Base-by-base conservation (phyloP, 2,797 vertebrate species). In the Halcyon leucocephala region DNA sequence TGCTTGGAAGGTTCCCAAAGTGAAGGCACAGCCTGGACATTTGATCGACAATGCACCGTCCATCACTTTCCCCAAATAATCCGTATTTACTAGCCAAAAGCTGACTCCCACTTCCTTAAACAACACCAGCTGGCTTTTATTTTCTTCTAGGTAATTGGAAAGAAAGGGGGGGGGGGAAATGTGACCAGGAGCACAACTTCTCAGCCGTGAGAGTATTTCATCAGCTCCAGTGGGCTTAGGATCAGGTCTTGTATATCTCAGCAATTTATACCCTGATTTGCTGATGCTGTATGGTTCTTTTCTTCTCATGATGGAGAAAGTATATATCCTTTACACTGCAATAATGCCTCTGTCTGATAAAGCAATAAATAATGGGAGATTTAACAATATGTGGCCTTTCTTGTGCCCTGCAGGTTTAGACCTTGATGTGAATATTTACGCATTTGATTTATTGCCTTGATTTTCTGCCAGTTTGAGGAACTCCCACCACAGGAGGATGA, bases 301-400 rank as follows among this genome's bases (percentile, higher is more conserved):
- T 33, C 28, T 89, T 57, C 62, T 79, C 22, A 10, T n/a, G 51
- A 74, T 35, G 35, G n/a, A 35, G 19, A 64, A 86, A 35, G 52
- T 60, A 48, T 67, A 90, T 55, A 86, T 82, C 48, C 70, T 90
- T 83, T 89, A 90, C 44, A 91, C 24, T 24, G 66, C 66, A 82
- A 44, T 84, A 94, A 91, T 48, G 54, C 22, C 48, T 46, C 80
- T 73, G 65, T 39, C 83, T 86, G 62, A 89, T 72, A 82, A 84
- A 91, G 74, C 84, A 84, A 86, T 91, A 89, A 72, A 92, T 89
- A 89, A 82, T 31, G 25, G 58, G 69, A 64, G 22, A 84, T 74
- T 78, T 67, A 91, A 92, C 61, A 84, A 69, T 52, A 82, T 60
- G 49, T 62, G 70, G 39, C 19, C 48, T 83, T 93, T 73, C 52